Conservation (phyloP, 2,113 vertebrate species). For the Paradisaea rubra region DNA sequence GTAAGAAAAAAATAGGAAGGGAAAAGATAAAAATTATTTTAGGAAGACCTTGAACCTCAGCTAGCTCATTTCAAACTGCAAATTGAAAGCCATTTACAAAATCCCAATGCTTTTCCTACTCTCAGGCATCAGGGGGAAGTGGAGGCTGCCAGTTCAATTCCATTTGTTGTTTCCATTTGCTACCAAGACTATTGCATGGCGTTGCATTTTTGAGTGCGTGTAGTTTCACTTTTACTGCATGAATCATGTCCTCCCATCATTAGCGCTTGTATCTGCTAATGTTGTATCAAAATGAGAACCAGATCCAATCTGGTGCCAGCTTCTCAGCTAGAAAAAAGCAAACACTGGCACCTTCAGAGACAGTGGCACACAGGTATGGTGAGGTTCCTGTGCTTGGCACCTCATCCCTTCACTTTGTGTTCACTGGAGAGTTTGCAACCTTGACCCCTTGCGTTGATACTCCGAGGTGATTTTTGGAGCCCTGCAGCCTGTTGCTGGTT, state of each 20-base stretch:
- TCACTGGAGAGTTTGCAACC: not conserved
- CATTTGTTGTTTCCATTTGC: not conserved
- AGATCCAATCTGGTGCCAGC: not conserved
- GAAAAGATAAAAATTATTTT: not conserved
- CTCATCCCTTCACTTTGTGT: not conserved
- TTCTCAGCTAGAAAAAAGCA: not conserved
- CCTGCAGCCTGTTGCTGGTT: not conserved
- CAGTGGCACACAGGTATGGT: accelerated
- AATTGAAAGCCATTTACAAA: not conserved
- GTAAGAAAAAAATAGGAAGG: not conserved
- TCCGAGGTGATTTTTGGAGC: not conserved
- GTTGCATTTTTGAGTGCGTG: not conserved
- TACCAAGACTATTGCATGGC: accelerated
- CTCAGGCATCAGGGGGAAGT: not conserved
- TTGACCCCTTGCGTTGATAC: accelerated
- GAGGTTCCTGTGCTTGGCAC: not conserved
- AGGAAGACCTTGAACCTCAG: not conserved
- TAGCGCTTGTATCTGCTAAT: not conserved
- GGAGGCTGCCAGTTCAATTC: not conserved
- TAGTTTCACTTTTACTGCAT: not conserved
- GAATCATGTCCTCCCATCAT: not conserved
- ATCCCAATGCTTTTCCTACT: not conserved
- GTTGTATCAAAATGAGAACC: not conserved
- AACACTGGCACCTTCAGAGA: not conserved
- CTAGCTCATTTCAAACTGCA: not conserved